These are phyloP conservation scores for Pilophorus perplexus DNA, from an alignment of 2,888 invertebrate genomes.

Conservation along the genomic window DNA sequence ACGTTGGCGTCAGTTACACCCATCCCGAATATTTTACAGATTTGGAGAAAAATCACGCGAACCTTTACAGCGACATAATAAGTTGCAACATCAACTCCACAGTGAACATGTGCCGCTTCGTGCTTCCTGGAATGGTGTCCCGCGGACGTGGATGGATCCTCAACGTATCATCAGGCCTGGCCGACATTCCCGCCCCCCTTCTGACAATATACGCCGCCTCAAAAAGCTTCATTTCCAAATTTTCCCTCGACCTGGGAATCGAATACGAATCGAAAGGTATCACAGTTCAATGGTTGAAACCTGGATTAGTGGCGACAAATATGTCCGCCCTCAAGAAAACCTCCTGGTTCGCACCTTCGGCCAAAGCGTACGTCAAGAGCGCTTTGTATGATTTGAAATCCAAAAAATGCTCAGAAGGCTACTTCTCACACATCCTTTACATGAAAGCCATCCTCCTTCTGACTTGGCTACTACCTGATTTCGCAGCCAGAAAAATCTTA, in stretches of 20 bases:
- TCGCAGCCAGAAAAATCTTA: neutral
- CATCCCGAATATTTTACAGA: conserved; percentile 28
- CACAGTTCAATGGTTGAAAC: conserved; percentile 24
- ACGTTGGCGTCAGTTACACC: conserved; percentile 28
- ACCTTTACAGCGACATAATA: conserved; percentile 19
- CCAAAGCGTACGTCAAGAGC: conserved; percentile 10
- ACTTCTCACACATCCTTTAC: conserved; percentile 22
- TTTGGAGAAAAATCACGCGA: conserved; percentile 18
- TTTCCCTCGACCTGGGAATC: conserved; percentile 19
- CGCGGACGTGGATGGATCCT: conserved; percentile 19
- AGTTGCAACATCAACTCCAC: conserved; percentile 20
- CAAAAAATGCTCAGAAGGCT: conserved; percentile 14
- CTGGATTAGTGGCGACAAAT: conserved; percentile 27
- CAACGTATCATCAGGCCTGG: conserved; percentile 32
- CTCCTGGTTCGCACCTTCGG: conserved; percentile 19
- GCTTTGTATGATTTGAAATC: conserved; percentile 1
- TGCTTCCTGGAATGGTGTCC: conserved; percentile 30
- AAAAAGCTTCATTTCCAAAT: conserved; percentile 30
- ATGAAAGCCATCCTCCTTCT: neutral
- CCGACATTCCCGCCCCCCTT: conserved; percentile 28
- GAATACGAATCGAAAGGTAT: conserved; percentile 20
- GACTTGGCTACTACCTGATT: neutral
- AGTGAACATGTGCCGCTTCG: conserved; percentile 25
- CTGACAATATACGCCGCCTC: conserved; percentile 31
- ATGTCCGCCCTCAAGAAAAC: conserved; percentile 27